Conservation (phyloP, 2,113 vertebrate genomes). For the Glaucidium brasilianum region DNA sequence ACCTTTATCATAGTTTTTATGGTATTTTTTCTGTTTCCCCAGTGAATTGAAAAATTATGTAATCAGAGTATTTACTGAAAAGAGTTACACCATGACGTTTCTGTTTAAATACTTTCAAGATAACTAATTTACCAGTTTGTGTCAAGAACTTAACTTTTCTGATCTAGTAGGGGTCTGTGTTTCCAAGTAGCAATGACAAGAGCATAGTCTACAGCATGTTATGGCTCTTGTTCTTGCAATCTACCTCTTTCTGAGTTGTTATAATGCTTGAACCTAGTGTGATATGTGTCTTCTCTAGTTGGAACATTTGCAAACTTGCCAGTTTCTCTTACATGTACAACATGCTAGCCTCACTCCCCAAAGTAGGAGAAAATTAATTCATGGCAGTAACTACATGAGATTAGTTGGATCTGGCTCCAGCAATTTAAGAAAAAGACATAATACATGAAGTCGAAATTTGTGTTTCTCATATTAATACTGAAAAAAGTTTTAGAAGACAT, state of each 20-base stretch:
- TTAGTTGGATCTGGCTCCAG: background rate
- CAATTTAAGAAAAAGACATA: background rate
- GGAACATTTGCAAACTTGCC: background rate
- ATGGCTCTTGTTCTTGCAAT: background rate
- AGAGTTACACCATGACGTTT: background rate
- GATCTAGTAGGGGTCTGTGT: fast-evolving
- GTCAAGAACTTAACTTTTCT: background rate
- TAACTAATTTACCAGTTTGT: background rate
- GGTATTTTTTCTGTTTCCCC: background rate
- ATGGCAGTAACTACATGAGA: background rate
- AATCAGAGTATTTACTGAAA: background rate
- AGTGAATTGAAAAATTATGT: background rate
- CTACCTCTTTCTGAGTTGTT: background rate
- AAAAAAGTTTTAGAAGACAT: background rate
- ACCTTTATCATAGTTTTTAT: background rate
- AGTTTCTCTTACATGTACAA: background rate
- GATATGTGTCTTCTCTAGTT: background rate
- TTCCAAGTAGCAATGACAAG: background rate
- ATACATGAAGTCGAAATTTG: background rate
- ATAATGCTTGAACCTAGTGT: background rate
- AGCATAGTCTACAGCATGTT: background rate
- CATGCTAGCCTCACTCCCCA: background rate
- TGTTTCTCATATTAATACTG: background rate
- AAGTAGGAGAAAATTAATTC: background rate
- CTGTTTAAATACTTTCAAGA: background rate